A percentile compares a stretch with the other conserved stretches of the same genome.
phyloP scores from a whole-genome alignment of 2,113 vertebrate genomes.

The Ardeotis arabs region DNA sequence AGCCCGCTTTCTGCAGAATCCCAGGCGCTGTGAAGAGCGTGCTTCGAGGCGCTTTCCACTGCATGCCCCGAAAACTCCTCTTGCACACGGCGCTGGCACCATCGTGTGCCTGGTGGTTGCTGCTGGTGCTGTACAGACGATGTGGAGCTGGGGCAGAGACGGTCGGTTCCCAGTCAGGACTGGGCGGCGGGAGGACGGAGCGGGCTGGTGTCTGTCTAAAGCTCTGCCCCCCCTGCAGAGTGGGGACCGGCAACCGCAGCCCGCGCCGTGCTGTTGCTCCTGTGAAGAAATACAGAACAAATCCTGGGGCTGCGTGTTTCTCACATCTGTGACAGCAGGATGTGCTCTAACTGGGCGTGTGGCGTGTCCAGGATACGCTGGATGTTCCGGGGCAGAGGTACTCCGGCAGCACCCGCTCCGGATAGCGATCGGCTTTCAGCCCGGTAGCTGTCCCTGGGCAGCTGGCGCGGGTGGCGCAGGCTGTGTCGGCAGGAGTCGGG shows the following conservation, averaged over 20 bases:
- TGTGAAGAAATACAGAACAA: not conserved
- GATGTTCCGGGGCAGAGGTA: not conserved
- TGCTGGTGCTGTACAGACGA: not conserved
- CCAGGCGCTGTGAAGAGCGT: fast-evolving
- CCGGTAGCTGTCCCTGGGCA: fast-evolving
- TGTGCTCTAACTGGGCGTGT: fast-evolving
- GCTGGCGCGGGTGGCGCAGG: fast-evolving
- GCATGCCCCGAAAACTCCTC: not conserved
- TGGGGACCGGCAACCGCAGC: fast-evolving
- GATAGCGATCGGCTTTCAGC: fast-evolving
- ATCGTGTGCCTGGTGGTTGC: not conserved
- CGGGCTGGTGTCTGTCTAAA: not conserved
- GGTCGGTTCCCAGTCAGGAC: fast-evolving
- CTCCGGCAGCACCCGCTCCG: not conserved
- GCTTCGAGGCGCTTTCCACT: not conserved
- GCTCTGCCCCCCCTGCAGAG: not conserved
- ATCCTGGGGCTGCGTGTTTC: not conserved
- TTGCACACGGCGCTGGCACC: not conserved
- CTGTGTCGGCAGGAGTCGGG: not conserved
- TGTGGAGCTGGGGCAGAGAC: not conserved
- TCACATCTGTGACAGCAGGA: not conserved
- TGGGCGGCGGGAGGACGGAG: not conserved
- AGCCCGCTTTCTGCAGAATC: not conserved
- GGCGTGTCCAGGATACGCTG: not conserved
- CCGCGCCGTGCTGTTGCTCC: too few relatives aligned